A percentile compares a stretch with the other conserved stretches of the same genome.
These are phyloP conservation scores for Morus bassanus DNA, from an alignment of 2,797 vertebrate genomes.

Conservation along the genomic window DNA sequence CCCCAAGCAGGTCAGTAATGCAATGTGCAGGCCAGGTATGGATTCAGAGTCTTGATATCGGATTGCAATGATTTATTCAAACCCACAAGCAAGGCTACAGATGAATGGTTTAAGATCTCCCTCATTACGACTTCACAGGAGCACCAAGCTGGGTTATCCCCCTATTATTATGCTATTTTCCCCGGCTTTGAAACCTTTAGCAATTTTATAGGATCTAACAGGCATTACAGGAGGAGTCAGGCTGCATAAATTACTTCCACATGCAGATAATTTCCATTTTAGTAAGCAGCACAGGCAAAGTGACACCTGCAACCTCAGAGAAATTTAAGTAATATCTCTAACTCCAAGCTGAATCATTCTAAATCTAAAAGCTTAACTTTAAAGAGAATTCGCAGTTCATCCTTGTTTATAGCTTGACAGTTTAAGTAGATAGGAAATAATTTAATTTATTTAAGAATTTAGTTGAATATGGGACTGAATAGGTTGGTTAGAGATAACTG, in stretches of 20 bases:
- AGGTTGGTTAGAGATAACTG: constrained; percentile 52
- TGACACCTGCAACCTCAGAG: constrained; percentile 10
- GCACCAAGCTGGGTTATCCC: neutral
- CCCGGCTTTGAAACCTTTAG: constrained; percentile 7
- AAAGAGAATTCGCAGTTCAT: constrained; percentile 11
- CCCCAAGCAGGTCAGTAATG: neutral
- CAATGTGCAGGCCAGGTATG: neutral
- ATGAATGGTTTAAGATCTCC: neutral
- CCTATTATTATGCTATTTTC: neutral
- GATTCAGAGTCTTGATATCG: too few relatives aligned
- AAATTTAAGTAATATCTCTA: constrained; percentile 1
- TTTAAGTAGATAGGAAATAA: constrained; percentile 52
- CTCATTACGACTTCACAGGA: neutral
- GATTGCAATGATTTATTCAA: neutral
- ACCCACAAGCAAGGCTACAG: neutral
- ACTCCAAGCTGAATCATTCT: constrained; percentile 18
- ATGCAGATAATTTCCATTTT: neutral
- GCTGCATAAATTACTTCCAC: neutral
- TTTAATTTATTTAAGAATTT: constrained; percentile 53
- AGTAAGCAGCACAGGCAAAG: neutral
- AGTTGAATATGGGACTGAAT: constrained; percentile 44
- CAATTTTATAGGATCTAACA: neutral
- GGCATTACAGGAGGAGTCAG: neutral
- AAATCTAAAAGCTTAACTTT: constrained; percentile 50
- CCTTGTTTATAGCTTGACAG: constrained; percentile 45